These are phyloP conservation scores for Pantherophis vulpinus DNA, from an alignment of 2,797 vertebrate species.

Conservation along the genomic window DNA sequence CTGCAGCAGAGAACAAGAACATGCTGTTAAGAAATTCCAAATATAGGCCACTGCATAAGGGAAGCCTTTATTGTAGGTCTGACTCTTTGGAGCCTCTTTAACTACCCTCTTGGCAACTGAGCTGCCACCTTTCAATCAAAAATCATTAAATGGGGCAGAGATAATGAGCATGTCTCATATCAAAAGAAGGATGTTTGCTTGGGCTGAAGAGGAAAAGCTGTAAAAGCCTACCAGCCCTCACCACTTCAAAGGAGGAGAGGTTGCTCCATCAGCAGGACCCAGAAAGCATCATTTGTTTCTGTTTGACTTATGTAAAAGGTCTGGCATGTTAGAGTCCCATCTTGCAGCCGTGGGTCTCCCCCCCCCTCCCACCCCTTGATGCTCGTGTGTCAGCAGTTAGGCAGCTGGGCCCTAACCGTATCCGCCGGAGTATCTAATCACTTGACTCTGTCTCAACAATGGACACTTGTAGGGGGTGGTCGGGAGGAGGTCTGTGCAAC, in stretches of 20 bases:
- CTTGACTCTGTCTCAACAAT: constrained; percentile 75
- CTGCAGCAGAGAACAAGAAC: constrained; percentile 79
- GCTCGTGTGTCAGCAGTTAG: constrained; percentile 78
- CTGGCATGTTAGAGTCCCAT: constrained; percentile 75
- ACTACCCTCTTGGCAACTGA: constrained; percentile 70
- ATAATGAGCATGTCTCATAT: constrained; percentile 81
- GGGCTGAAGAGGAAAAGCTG: constrained; percentile 75
- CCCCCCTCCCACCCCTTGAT: background rate
- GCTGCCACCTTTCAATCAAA: constrained; percentile 81
- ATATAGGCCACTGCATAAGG: constrained; percentile 78
- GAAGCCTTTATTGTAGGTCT: constrained; percentile 74
- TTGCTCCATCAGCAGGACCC: constrained; percentile 62
- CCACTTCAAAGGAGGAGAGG: constrained; percentile 78
- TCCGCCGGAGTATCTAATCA: constrained; percentile 82
- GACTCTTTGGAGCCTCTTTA: constrained; percentile 71
- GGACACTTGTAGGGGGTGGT: constrained; percentile 81
- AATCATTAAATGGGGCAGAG: constrained; percentile 81
- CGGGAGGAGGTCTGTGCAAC: constrained; percentile 75
- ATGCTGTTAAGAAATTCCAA: constrained; percentile 81
- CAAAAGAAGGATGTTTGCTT: constrained; percentile 80
- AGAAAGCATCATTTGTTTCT: constrained; percentile 85
- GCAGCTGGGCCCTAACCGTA: constrained; percentile 82
- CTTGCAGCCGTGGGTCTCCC: constrained; percentile 70
- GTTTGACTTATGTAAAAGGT: constrained; percentile 83
- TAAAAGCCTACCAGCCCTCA: constrained; percentile 67